phyloP scores from a whole-genome alignment of 2,888 invertebrate species.

The Maniola hyperantus region DNA sequence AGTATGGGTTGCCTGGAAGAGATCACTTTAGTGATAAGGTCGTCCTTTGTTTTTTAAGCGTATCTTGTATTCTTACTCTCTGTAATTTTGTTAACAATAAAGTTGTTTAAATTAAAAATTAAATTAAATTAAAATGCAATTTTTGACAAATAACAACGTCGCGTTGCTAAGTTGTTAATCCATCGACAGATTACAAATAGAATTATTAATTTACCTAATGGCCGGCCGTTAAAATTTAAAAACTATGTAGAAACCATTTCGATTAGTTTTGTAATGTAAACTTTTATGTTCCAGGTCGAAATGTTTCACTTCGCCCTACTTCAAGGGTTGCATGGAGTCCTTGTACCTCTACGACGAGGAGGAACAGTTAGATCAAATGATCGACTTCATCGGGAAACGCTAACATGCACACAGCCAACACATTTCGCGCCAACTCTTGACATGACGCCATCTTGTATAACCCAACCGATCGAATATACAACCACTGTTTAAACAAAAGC shows the following conservation, averaged over 20 bases:
- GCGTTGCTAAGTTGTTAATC: too few relatives aligned
- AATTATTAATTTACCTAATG: too few relatives aligned
- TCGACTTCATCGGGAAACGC: slow-evolving; percentile 89
- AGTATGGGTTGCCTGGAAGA: too few relatives aligned
- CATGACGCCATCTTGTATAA: slow-evolving; percentile 58
- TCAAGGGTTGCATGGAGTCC: slow-evolving; percentile 91
- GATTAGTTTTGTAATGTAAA: background rate
- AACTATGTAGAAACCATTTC: background rate
- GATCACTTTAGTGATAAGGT: too few relatives aligned
- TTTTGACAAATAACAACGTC: too few relatives aligned
- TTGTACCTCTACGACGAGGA: slow-evolving; percentile 89
- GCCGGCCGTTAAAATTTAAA: too few relatives aligned
- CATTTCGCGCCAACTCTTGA: slow-evolving; percentile 57
- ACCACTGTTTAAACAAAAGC: slow-evolving; percentile 49
- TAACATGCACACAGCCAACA: slow-evolving; percentile 58
- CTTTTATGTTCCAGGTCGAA: slow-evolving; percentile 84
- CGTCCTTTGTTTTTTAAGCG: too few relatives aligned
- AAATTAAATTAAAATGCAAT: too few relatives aligned
- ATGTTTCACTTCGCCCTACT: slow-evolving; percentile 91
- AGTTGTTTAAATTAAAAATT: too few relatives aligned
- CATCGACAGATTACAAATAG: too few relatives aligned
- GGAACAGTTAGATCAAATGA: slow-evolving; percentile 90
- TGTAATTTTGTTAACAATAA: too few relatives aligned
- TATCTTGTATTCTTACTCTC: too few relatives aligned
- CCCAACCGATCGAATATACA: slow-evolving; percentile 50